A percentile compares a stretch with the other conserved stretches of the same genome.
Conservation (phyloP, 1,140 invertebrate species). For the Vollenhovia emeryi region DNA sequence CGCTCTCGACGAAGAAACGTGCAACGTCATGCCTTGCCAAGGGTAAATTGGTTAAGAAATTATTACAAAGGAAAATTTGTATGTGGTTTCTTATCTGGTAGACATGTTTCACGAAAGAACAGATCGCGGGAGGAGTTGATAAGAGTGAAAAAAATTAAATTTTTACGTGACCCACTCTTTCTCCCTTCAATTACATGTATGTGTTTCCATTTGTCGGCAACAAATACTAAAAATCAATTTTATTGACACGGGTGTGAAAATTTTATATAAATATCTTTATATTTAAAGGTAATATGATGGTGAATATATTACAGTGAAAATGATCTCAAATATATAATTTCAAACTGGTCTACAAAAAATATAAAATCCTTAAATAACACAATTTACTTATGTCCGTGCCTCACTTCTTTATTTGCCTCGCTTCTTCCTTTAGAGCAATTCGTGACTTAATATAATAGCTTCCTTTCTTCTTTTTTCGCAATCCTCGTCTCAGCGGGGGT, state of each 20-base stretch:
- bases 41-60: conserved; percentile 2
- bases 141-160: background rate
- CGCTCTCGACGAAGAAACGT: background rate
- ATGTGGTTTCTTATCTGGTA: background rate
- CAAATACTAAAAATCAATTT: background rate
- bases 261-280: background rate
- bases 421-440: background rate
- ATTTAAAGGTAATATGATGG: background rate
- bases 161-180: background rate
- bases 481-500: background rate
- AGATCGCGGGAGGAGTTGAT: background rate
- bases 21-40: background rate
- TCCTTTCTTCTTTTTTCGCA: background rate
- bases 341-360: background rate
- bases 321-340: background rate
- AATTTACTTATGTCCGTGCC: background rate
- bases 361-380: conserved; percentile 1
- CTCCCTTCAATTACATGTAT: background rate
- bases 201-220: background rate
- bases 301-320: background rate
- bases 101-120: background rate
- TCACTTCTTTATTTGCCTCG: background rate
- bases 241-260: background rate
- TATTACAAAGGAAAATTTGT: background rate
- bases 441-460: background rate